A percentile compares a stretch with the other conserved stretches of the same genome.
Evolutionary conservation across 2,888 invertebrate species (phyloP).

Genomic region (Xylota segnis): DNA sequence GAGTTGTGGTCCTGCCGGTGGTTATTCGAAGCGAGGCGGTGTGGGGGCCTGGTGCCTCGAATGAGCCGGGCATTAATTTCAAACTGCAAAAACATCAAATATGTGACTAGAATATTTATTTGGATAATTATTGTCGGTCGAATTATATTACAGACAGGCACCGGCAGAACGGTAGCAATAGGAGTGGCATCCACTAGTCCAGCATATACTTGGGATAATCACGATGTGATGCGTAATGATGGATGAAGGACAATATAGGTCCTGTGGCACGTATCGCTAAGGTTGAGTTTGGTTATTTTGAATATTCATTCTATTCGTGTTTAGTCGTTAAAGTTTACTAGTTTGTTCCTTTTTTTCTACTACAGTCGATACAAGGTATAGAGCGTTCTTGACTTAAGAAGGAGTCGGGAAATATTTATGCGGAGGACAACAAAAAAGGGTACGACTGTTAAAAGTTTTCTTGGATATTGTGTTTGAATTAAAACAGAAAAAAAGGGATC

Average conservation of each 20-base stretch:
- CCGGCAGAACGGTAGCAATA: background rate
- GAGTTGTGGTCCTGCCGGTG: conserved; percentile 56
- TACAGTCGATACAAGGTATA: background rate
- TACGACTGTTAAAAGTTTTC: background rate
- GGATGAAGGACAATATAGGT: conserved; percentile 43
- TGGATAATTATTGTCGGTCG: conserved; percentile 70
- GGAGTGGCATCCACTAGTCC: background rate
- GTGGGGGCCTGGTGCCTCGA: background rate
- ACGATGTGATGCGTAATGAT: conserved; percentile 63
- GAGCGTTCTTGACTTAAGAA: background rate
- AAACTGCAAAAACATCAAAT: conserved; percentile 77
- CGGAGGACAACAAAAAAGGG: background rate
- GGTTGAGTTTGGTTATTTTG: conserved; percentile 16
- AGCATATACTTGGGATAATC: conserved; percentile 36
- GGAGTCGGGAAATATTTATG: background rate
- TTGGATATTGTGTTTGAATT: background rate
- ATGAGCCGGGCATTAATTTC: conserved; percentile 69
- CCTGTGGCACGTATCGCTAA: conserved; percentile 12
- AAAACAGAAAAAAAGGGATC: background rate
- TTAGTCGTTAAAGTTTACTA: background rate
- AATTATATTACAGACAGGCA: conserved; percentile 55
- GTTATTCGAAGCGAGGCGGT: conserved; percentile 11
- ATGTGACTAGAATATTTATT: conserved; percentile 77
- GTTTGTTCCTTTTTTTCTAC: too few relatives aligned
- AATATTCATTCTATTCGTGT: conserved; percentile 19